A percentile compares a stretch with the other conserved stretches of the same genome.
phyloP scores from a whole-genome alignment of 2,797 vertebrate genomes.

The Phyllotis vaccarum region DNA sequence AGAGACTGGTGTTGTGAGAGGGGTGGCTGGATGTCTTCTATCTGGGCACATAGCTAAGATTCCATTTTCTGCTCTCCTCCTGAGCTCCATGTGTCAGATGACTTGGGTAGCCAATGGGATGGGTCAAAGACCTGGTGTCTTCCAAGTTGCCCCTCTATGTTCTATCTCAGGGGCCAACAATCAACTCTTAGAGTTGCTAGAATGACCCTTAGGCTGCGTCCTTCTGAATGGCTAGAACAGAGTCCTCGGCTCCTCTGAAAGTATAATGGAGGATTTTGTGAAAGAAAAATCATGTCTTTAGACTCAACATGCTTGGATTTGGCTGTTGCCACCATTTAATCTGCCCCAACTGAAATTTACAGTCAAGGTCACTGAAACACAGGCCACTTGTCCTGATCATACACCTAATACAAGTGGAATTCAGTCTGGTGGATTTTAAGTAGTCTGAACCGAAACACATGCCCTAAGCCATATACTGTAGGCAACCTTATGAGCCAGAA shows the following conservation, averaged over 20 bases:
- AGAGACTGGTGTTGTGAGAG: background rate
- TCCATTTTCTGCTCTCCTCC: background rate
- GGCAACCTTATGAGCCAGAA: background rate
- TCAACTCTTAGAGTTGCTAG: background rate
- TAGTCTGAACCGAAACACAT: no score
- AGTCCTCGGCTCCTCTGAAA: background rate
- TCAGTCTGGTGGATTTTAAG: background rate
- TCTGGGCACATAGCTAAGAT: background rate
- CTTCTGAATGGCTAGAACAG: background rate
- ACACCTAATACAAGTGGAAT: background rate
- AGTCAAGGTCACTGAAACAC: background rate
- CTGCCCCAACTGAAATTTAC: no score
- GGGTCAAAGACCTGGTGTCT: background rate
- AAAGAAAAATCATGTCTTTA: background rate
- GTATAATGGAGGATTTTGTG: background rate
- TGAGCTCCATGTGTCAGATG: no score
- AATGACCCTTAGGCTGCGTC: background rate
- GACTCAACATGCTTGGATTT: background rate
- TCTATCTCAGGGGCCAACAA: background rate
- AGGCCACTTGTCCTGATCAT: background rate
- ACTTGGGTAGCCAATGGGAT: no score
- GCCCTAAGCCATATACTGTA: background rate
- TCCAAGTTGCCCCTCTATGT: background rate
- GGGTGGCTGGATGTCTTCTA: background rate
- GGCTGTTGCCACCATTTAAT: background rate